These are phyloP conservation scores for Heliopora coerulea DNA, from an alignment of 92 coral and sea anemone genomes.

Conservation along the genomic window DNA sequence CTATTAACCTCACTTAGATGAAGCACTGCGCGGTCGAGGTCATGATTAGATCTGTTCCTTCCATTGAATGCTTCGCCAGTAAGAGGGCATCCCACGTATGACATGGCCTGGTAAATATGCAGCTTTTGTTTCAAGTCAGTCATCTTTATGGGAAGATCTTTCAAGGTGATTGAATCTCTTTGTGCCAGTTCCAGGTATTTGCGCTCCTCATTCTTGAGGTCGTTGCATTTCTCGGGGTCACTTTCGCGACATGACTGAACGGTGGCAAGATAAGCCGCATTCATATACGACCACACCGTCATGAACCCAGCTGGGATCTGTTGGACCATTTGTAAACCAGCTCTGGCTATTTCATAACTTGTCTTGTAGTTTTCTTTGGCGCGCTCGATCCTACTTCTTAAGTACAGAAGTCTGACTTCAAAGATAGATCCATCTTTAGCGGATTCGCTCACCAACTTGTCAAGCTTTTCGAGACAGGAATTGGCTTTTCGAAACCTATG, in stretches of 20 bases:
- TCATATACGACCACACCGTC: constrained; percentile 3
- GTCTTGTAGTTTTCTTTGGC: background rate
- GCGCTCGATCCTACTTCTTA: constrained; percentile 10
- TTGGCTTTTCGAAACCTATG: background rate
- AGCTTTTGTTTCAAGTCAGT: constrained; percentile 2
- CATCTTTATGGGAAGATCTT: background rate
- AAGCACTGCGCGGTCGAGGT: background rate
- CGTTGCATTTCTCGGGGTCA: background rate
- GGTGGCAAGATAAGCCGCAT: background rate
- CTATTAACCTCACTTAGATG: background rate
- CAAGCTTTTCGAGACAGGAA: background rate
- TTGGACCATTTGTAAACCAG: constrained; percentile 14
- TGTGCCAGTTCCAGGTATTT: background rate
- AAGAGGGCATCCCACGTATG: background rate
- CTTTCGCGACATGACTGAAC: background rate
- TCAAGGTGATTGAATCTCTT: background rate
- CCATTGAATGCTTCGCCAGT: background rate
- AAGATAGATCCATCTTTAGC: background rate
- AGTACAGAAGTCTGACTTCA: background rate
- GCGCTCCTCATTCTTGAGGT: constrained; percentile 4
- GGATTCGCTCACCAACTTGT: background rate
- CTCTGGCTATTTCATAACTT: background rate
- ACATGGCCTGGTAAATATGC: background rate
- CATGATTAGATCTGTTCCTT: background rate
- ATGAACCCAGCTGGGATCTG: background rate